phyloP scores from a whole-genome alignment of 1,140 invertebrate genomes.

The Antheraea mylitta region DNA sequence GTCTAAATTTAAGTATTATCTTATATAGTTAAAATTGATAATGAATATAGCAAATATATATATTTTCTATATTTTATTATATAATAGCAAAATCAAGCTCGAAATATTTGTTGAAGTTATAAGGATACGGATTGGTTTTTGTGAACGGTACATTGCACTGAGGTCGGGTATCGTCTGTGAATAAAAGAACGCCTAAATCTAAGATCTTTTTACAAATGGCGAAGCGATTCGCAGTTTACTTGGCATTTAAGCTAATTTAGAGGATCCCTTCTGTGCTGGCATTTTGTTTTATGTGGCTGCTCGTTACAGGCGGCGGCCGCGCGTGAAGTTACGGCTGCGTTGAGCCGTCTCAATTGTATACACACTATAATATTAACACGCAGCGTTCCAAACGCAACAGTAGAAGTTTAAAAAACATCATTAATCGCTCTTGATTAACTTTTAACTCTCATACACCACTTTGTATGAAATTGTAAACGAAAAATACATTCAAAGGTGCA shows the following conservation, averaged over 20 bases:
- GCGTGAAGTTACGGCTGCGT: slow-evolving; percentile 72
- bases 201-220: slow-evolving; percentile 52
- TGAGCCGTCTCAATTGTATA: slow-evolving; percentile 42
- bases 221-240: slow-evolving; percentile 64
- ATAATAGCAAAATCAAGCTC: not conserved
- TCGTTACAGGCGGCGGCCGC: slow-evolving; percentile 70
- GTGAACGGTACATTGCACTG: not conserved
- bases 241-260: slow-evolving; percentile 69
- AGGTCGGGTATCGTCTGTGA: not conserved
- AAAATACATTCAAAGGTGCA: too few species aligned
- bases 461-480: too few species aligned
- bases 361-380: slow-evolving; percentile 23
- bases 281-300: slow-evolving; percentile 75
- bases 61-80: too few species aligned
- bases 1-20: too few species aligned
- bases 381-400: not conserved
- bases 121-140: not conserved
- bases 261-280: slow-evolving; percentile 64
- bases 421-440: too few species aligned
- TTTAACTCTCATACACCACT: too few species aligned
- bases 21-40: too few species aligned
- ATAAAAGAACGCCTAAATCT: slow-evolving; percentile 20
- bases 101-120: not conserved
- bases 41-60: too few species aligned
- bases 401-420: not conserved